A percentile compares a stretch with the other conserved stretches of the same genome.
These are phyloP conservation scores for Cephalopholis sonnerati DNA, from an alignment of 2,113 vertebrate species.

Conservation along the genomic window DNA sequence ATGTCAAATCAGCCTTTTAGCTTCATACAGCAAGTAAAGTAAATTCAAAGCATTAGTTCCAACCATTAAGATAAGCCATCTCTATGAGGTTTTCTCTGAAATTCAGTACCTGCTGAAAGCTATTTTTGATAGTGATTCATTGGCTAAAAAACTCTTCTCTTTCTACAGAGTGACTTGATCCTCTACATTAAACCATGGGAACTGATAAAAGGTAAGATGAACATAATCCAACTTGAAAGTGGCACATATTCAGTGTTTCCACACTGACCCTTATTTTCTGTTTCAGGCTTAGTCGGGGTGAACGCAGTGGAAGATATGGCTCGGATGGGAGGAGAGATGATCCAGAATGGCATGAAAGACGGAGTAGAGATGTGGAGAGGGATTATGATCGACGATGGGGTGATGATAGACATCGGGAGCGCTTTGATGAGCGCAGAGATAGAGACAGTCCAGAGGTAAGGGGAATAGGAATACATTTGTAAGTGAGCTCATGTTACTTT, in stretches of 20 bases:
- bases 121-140: background rate
- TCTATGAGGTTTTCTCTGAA: background rate
- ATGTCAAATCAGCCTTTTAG: background rate
- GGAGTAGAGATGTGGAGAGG: slow-evolving; percentile 79
- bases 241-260: background rate
- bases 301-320: slow-evolving; percentile 93
- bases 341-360: slow-evolving; percentile 87
- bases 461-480: background rate
- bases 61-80: too few relatives aligned
- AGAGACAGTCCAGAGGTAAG: slow-evolving; percentile 88
- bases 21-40: too few relatives aligned
- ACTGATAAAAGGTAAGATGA: slow-evolving; percentile 64
- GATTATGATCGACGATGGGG: slow-evolving; percentile 90
- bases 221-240: background rate
- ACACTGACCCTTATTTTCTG: background rate
- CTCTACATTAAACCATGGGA: slow-evolving; percentile 52
- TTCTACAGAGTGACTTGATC: slow-evolving; percentile 21
- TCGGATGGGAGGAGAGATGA: slow-evolving; percentile 90
- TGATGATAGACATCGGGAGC: slow-evolving; percentile 88
- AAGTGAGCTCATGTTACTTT: background rate
- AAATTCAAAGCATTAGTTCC: background rate
- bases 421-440: slow-evolving; percentile 70
- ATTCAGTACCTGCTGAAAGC: background rate
- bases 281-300: slow-evolving; percentile 89
- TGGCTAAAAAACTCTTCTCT: background rate